A percentile compares a stretch with the other conserved stretches of the same genome.
Conservation (phyloP, 2,797 vertebrate species). For the Ambastaia sidthimunki region DNA sequence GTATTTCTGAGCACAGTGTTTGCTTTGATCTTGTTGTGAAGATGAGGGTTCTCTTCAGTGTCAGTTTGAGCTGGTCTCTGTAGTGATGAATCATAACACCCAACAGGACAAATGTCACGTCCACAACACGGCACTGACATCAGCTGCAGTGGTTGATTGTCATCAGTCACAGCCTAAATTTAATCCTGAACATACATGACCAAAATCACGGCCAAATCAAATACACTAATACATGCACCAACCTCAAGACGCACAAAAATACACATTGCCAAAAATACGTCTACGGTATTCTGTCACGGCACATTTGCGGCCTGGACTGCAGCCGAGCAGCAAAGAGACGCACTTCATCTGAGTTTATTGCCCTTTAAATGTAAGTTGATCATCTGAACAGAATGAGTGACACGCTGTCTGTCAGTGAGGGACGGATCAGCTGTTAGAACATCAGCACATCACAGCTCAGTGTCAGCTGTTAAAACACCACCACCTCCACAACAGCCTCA, state of each 20-base stretch:
- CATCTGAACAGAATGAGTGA: constrained; percentile 57
- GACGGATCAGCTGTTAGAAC: neutral
- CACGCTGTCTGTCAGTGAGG: constrained; percentile 6
- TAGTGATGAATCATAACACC: neutral
- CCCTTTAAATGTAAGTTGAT: constrained; percentile 74
- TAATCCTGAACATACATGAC: constrained; percentile 8
- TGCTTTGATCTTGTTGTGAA: too few relatives aligned
- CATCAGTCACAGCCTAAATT: constrained; percentile 8
- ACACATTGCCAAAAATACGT: neutral
- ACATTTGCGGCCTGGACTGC: constrained; percentile 41
- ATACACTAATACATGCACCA: too few relatives aligned
- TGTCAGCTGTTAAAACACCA: too few relatives aligned
- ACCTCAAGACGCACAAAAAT: too few relatives aligned
- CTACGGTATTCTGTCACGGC: neutral
- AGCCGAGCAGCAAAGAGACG: constrained; percentile 59
- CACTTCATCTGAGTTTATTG: constrained; percentile 68
- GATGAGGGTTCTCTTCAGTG: too few relatives aligned
- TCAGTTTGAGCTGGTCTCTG: neutral
- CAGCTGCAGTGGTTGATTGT: neutral
- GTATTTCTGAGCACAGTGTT: too few relatives aligned
- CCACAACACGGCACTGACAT: neutral
- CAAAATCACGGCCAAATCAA: neutral
- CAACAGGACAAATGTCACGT: constrained; percentile 20
- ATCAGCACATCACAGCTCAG: neutral
- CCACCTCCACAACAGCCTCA: too few relatives aligned